Percentiles rank a stretch among this genome's conserved stretches.
Conservation (phyloP, 2,113 vertebrate species). For the Gadus chalcogrammus region DNA sequence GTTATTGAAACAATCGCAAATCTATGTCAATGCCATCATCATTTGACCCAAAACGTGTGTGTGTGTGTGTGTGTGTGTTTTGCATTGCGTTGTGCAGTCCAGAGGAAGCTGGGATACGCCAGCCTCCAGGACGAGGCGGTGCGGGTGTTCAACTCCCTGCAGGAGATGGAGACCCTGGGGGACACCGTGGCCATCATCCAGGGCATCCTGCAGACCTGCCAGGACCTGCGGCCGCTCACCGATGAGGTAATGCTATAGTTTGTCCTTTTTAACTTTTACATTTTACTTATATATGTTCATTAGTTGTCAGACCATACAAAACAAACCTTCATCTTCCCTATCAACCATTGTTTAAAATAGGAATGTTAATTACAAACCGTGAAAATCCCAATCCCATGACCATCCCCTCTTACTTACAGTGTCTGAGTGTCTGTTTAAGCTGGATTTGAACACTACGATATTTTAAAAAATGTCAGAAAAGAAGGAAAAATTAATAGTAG, state of each 20-base stretch:
- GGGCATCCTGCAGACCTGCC: slow-evolving; percentile 91
- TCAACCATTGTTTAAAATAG: no score
- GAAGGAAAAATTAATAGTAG: no score
- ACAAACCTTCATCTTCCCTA: no score
- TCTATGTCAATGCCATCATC: background rate
- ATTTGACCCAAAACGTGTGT: background rate
- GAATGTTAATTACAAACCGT: no score
- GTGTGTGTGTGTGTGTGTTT: background rate
- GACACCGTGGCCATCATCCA: slow-evolving; percentile 91
- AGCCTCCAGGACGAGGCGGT: slow-evolving; percentile 91
- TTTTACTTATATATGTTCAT: no score
- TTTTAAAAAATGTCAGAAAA: no score
- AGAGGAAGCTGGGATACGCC: slow-evolving; percentile 86
- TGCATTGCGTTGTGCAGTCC: slow-evolving; percentile 65
- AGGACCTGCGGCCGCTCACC: slow-evolving; percentile 84
- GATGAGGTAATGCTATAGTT: slow-evolving; percentile 70
- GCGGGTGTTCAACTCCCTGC: slow-evolving; percentile 90
- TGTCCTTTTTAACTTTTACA: no score
- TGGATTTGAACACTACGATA: no score
- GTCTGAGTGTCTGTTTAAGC: no score
- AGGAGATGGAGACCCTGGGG: slow-evolving; percentile 87
- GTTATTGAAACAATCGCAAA: background rate
- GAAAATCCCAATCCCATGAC: no score
- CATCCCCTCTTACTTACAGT: no score
- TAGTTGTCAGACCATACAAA: no score